Evolutionary conservation across 2,888 invertebrate species (phyloP).

Genomic region (Lepetodrilus schrolli): DNA sequence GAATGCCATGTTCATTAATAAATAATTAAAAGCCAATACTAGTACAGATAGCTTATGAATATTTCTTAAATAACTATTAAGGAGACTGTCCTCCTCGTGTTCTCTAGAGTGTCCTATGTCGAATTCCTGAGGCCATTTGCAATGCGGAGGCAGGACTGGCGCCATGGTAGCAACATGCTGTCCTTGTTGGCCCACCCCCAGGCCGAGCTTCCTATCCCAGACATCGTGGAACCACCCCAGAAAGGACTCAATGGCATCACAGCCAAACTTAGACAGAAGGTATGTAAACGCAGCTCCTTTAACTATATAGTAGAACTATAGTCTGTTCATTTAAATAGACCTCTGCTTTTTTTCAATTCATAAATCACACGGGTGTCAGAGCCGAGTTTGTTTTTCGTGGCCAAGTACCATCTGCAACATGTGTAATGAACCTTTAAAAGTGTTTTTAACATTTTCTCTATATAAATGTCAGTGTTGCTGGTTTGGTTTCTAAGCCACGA

Average conservation of each 20-base stretch:
- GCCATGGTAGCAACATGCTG: conserved; percentile 73
- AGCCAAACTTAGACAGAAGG: conserved; percentile 71
- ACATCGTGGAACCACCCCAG: conserved; percentile 68
- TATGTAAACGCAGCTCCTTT: conserved; percentile 37
- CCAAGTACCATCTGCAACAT: no score
- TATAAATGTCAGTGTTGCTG: no score
- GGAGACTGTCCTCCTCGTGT: not conserved
- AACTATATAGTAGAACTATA: no score
- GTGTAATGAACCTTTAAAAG: no score
- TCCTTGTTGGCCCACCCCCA: conserved; percentile 68
- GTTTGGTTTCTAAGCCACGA: no score
- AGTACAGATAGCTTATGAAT: not conserved
- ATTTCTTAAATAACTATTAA: not conserved
- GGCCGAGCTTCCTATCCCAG: conserved; percentile 64
- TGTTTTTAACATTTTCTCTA: no score
- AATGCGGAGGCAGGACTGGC: conserved; percentile 70
- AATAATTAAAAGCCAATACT: not conserved
- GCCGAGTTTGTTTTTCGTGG: no score
- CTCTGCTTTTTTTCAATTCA: no score
- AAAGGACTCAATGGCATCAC: conserved; percentile 70
- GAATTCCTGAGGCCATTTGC: conserved; percentile 74
- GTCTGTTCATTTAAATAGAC: no score
- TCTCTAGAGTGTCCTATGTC: conserved; percentile 70
- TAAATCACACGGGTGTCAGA: no score
- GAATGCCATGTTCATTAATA: not conserved